phyloP scores from a whole-genome alignment of 2,888 invertebrate genomes.

The Boloria euphrosyne region DNA sequence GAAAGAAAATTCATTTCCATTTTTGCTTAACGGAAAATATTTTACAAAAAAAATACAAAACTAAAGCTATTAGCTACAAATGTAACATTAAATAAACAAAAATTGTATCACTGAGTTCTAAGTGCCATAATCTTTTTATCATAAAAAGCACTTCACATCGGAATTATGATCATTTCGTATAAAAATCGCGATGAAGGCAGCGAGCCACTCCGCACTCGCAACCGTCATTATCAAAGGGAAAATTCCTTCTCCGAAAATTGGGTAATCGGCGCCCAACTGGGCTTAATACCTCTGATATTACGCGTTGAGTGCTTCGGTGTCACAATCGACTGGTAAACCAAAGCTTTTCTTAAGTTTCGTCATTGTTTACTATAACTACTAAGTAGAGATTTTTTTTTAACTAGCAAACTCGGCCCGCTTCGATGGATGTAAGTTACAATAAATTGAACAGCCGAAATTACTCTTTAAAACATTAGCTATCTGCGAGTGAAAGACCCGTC shows the following conservation, averaged over 20 bases:
- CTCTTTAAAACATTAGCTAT: too few relatives aligned
- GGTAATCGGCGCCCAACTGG: slow-evolving; percentile 63
- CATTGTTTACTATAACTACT: background rate
- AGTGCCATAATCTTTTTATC: slow-evolving; percentile 24
- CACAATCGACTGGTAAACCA: slow-evolving; percentile 16
- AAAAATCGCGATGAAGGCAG: slow-evolving; percentile 44
- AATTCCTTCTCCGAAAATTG: slow-evolving; percentile 64
- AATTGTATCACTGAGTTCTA: slow-evolving; percentile 7
- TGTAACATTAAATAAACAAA: background rate
- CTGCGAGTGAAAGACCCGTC: too few relatives aligned
- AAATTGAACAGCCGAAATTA: too few relatives aligned
- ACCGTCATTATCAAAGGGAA: slow-evolving; percentile 30
- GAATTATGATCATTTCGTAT: slow-evolving; percentile 61
- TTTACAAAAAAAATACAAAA: background rate
- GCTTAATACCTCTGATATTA: slow-evolving; percentile 57
- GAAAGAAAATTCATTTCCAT: too few relatives aligned
- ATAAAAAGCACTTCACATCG: slow-evolving; percentile 51
- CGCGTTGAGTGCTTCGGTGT: slow-evolving; percentile 29
- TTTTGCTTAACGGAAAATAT: background rate
- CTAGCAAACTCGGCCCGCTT: too few relatives aligned
- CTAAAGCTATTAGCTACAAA: slow-evolving; percentile 3
- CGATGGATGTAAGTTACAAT: too few relatives aligned
- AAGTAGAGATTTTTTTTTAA: background rate
- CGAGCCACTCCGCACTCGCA: slow-evolving; percentile 26
- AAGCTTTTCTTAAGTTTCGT: background rate